Base-by-base conservation (phyloP, 2,888 invertebrate species). In the Malthinus seriepunctatus region DNA sequence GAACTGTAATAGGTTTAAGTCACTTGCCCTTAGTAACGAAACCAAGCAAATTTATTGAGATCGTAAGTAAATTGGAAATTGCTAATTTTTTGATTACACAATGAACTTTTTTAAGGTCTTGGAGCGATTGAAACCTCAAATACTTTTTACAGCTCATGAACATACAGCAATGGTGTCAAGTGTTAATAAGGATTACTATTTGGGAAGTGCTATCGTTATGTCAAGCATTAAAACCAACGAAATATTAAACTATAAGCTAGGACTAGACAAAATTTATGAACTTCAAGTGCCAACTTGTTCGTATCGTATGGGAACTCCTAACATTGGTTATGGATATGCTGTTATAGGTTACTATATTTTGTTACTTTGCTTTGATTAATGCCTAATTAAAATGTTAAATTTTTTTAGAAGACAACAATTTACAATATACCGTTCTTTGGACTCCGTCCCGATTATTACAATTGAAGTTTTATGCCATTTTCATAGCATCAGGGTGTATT, bases 251-350 rank as follows among this genome's bases (percentile, higher is more conserved):
- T 78, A 79, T 53, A 72, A 76, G 50, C 73, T 83, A 56, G 80
- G 80, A 37, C 71, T 76, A 62, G 78, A 77, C 35, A 79, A 81
- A 65, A 76, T 81, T 70, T 80, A 81, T 69, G 97, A 97, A 81
- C 85, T 97, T 47, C 86, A 90, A 77, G 90, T 95, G 65, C 97
- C 97, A 1, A 96, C 97, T 0, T 95, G 94, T 74, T 96, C 95
- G 0, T 98, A 98, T 76, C 85, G 98, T 69, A 98, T 98, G 97
- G 97, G 97, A 1, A 92, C 90, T 12, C 75, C 78, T 2, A 82
- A 88, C 65, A 92, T 95, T 78, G 97, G 96, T 1, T 95, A 89
- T 77, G 95, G 95, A 33, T 88, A 88, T 63, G 91, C 90, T 7
- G 80, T 92, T 52, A 78, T 95, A 67, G 89, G 95, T 91, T 80